These are phyloP conservation scores for Drosophila insularis DNA, from an alignment of 1,140 invertebrate species.

Conservation along the genomic window DNA sequence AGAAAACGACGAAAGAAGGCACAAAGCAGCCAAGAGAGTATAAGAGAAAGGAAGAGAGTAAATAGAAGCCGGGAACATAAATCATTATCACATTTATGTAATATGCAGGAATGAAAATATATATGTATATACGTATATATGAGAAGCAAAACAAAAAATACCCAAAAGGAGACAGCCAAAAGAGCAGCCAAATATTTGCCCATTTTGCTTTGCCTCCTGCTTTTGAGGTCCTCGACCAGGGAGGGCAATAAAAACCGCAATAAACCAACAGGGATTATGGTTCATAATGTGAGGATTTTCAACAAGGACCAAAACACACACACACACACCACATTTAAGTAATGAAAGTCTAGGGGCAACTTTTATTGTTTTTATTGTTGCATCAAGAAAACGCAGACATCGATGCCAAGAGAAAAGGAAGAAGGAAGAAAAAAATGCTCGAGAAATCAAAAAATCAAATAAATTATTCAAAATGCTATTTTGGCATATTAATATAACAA, in stretches of 20 bases:
- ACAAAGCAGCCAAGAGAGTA: not conserved
- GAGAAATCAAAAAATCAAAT: slow-evolving; percentile 80
- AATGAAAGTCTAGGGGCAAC: slow-evolving; percentile 15
- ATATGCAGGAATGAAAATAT: slow-evolving; percentile 48
- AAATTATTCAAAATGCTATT: slow-evolving; percentile 72
- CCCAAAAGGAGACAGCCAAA: slow-evolving; percentile 17
- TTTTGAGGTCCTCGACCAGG: not conserved
- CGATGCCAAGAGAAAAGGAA: not conserved
- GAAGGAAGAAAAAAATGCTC: slow-evolving; percentile 38
- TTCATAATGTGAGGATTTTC: slow-evolving; percentile 71
- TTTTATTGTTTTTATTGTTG: slow-evolving; percentile 77
- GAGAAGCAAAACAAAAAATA: slow-evolving; percentile 11
- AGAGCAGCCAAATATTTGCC: slow-evolving; percentile 58
- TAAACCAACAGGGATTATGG: slow-evolving; percentile 78
- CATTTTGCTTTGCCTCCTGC: slow-evolving; percentile 16
- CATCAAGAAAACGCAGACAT: slow-evolving; percentile 28
- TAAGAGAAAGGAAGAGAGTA: not conserved
- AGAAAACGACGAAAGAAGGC: not conserved
- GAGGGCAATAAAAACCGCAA: slow-evolving; percentile 74
- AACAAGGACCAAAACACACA: slow-evolving; percentile 37
- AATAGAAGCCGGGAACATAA: slow-evolving; percentile 54
- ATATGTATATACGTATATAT: not conserved
- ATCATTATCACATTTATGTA: slow-evolving; percentile 80
- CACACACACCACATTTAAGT: slow-evolving; percentile 23
- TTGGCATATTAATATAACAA: slow-evolving; percentile 62